phyloP scores from a whole-genome alignment of 2,888 invertebrate species.

The Nipponacmea schrenckii region DNA sequence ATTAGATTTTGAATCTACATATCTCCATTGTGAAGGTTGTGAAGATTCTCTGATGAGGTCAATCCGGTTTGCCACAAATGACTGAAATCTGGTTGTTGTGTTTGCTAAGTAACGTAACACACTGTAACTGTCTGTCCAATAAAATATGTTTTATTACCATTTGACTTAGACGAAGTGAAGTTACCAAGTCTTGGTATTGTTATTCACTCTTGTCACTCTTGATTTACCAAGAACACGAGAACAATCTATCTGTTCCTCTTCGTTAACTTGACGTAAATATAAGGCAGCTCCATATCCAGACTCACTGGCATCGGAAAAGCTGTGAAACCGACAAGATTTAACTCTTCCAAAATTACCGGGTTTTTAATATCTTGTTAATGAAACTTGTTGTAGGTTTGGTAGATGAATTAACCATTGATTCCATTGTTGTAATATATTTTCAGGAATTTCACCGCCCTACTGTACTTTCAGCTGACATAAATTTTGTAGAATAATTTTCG shows the following conservation, averaged over 20 bases:
- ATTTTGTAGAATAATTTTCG: slow-evolving; percentile 7
- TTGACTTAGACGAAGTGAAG: neutral
- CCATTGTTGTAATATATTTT: neutral
- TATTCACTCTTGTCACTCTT: slow-evolving; percentile 15
- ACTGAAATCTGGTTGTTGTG: slow-evolving; percentile 9
- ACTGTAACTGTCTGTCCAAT: slow-evolving; percentile 9
- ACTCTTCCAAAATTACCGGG: neutral
- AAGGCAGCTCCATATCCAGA: slow-evolving; percentile 13
- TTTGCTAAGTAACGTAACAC: slow-evolving; percentile 11
- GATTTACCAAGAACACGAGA: slow-evolving; percentile 14
- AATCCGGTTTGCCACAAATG: slow-evolving; percentile 18
- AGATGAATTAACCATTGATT: slow-evolving; percentile 12
- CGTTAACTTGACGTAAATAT: slow-evolving; percentile 11
- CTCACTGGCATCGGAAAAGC: slow-evolving; percentile 20
- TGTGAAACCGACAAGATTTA: neutral
- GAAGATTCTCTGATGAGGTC: slow-evolving; percentile 1
- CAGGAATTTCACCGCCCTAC: slow-evolving; percentile 18
- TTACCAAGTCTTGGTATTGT: slow-evolving; percentile 12
- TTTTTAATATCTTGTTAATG: slow-evolving; percentile 9
- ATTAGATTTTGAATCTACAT: slow-evolving; percentile 1
- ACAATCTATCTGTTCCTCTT: slow-evolving; percentile 9
- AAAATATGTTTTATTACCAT: neutral
- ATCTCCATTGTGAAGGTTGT: neutral
- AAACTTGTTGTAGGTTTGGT: slow-evolving; percentile 2
- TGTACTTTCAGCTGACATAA: neutral